Conservation (phyloP, 2,113 vertebrate species). For the Himantopus leucocephalus region DNA sequence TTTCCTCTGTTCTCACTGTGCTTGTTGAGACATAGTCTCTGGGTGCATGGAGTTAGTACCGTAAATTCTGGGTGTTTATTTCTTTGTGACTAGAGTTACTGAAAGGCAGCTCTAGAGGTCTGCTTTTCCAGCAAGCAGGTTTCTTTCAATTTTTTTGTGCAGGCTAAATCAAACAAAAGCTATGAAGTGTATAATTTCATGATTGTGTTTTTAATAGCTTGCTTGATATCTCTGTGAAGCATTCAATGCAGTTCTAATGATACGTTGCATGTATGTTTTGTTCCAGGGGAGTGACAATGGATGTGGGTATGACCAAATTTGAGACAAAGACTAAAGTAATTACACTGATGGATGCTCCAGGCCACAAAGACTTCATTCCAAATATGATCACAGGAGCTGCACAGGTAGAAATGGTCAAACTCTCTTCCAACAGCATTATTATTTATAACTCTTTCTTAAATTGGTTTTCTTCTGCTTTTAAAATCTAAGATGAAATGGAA, state of each 20-base stretch:
- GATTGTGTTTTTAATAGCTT: not conserved
- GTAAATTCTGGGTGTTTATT: not conserved
- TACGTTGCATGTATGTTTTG: not conserved
- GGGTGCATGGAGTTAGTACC: not conserved
- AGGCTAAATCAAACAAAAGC: not conserved
- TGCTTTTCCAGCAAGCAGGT: not conserved
- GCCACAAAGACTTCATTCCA: slow-evolving; percentile 98
- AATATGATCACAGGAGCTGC: slow-evolving; percentile 99
- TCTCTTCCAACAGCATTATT: not conserved
- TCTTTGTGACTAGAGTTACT: not conserved
- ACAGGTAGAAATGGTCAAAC: slow-evolving; percentile 80
- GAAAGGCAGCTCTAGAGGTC: not conserved
- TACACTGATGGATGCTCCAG: slow-evolving; percentile 97
- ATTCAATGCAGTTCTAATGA: not conserved
- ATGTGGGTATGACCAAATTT: slow-evolving; percentile 98
- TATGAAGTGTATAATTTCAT: not conserved
- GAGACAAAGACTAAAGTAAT: slow-evolving; percentile 93
- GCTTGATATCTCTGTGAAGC: not conserved
- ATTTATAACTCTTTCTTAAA: not conserved
- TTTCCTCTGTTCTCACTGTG: not conserved
- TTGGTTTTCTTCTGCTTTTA: not conserved
- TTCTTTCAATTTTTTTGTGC: not conserved
- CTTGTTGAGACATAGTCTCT: not conserved
- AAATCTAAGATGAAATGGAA: not conserved
- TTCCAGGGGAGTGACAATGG: slow-evolving; percentile 96